Conservation (phyloP, 2,888 invertebrate genomes). For the Cataglyphis albicans region DNA sequence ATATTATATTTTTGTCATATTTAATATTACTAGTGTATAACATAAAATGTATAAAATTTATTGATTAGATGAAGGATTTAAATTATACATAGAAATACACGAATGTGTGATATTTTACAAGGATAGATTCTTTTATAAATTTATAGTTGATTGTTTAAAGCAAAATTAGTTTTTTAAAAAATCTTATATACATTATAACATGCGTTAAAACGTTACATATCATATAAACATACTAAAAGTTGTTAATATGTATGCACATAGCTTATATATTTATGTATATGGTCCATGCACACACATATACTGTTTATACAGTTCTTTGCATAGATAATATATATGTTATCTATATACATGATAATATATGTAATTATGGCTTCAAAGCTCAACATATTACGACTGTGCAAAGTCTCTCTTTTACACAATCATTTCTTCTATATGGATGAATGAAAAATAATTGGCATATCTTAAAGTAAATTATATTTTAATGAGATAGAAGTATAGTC, state of each 20-base stretch:
- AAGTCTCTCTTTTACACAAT: conserved; percentile 12
- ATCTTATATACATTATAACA: not conserved
- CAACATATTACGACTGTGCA: not conserved
- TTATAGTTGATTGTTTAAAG: not conserved
- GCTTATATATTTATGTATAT: conserved; percentile 8
- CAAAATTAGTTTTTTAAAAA: not conserved
- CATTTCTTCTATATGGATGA: not conserved
- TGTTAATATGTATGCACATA: not conserved
- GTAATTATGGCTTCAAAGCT: conserved; percentile 8
- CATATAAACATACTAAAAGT: not conserved
- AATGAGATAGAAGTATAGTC: conserved; percentile 11
- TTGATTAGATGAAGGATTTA: not conserved
- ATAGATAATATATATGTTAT: not conserved
- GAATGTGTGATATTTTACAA: not conserved
- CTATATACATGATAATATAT: not conserved
- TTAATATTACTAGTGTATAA: not conserved
- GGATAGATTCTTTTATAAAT: not conserved
- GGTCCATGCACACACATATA: not conserved
- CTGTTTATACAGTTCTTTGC: not conserved
- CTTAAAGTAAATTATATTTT: conserved; percentile 5
- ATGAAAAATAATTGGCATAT: not conserved
- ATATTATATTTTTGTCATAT: not conserved
- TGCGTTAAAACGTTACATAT: conserved; percentile 6
- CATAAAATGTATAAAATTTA: not conserved
- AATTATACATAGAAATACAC: not conserved